A percentile compares a stretch with the other conserved stretches of the same genome.
Conservation (phyloP, 2,888 invertebrate genomes). For the Lypha dubia region DNA sequence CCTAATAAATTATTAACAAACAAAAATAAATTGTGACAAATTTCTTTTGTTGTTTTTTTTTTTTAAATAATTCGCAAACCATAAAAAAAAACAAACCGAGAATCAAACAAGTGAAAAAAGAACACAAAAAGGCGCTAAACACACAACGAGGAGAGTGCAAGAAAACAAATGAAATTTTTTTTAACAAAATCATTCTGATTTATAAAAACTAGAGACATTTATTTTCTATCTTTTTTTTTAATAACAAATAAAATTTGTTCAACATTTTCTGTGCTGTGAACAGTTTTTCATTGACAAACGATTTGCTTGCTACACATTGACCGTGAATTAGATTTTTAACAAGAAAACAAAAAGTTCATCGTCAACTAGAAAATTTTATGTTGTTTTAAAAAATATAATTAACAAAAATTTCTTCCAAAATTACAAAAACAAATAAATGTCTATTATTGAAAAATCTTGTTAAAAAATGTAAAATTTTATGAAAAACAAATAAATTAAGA, state of each 20-base stretch:
- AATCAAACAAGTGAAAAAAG: constrained; percentile 60
- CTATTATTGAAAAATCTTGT: constrained; percentile 50
- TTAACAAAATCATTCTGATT: too few species aligned
- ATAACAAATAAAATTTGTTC: constrained; percentile 38
- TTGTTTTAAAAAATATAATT: constrained; percentile 31
- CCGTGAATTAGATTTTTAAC: constrained; percentile 50
- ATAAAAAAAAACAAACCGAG: neutral
- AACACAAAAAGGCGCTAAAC: constrained; percentile 63
- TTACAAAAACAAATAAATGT: constrained; percentile 24
- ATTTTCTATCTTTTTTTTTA: neutral
- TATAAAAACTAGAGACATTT: too few species aligned
- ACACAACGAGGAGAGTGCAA: constrained; percentile 11
- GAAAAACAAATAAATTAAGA: constrained; percentile 20
- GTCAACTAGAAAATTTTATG: neutral
- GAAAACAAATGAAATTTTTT: constrained; percentile 14
- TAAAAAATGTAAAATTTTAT: constrained; percentile 29
- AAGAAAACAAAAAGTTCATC: constrained; percentile 3
- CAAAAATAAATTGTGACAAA: constrained; percentile 70
- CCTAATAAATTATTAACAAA: constrained; percentile 33
- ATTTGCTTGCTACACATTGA: constrained; percentile 45
- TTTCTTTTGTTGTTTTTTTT: too few species aligned
- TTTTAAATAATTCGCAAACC: constrained; percentile 34
- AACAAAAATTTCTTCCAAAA: constrained; percentile 43
- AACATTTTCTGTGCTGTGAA: constrained; percentile 12
- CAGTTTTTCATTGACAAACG: constrained; percentile 35